Evolutionary conservation across 2,113 vertebrate species (phyloP).

Genomic region (Conger conger): DNA sequence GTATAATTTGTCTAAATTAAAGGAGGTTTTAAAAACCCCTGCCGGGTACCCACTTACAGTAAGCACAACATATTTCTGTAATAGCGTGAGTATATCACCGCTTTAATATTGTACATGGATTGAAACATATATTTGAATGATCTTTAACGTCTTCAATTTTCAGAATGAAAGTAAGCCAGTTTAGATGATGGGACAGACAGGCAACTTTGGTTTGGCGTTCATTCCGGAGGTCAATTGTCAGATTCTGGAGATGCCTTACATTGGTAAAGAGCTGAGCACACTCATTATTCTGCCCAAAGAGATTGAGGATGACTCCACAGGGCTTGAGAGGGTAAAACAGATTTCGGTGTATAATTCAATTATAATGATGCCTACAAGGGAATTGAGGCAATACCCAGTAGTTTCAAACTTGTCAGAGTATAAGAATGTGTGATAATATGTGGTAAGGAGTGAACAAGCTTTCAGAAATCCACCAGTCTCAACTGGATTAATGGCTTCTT

Average conservation of each 20-base stretch:
- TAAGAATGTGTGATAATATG: neutral
- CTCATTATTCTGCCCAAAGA: too few species aligned
- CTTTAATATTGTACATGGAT: too few species aligned
- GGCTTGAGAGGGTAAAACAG: conserved; percentile 86
- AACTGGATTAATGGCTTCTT: neutral
- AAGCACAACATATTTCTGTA: too few species aligned
- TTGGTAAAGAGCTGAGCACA: too few species aligned
- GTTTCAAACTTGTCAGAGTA: neutral
- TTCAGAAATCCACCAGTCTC: neutral
- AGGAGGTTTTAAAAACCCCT: too few species aligned
- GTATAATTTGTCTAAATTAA: too few species aligned
- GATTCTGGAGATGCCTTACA: too few species aligned
- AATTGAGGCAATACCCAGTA: neutral
- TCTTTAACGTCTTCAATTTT: neutral
- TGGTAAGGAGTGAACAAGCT: neutral
- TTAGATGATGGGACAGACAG: conserved; percentile 73
- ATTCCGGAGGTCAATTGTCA: conserved; percentile 69
- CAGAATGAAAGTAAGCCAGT: too few species aligned
- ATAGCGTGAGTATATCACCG: too few species aligned
- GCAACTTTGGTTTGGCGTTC: conserved; percentile 67
- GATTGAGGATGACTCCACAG: too few species aligned
- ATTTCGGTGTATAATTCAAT: neutral
- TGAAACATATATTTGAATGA: too few species aligned
- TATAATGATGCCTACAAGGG: neutral
- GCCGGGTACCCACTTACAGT: too few species aligned